Evolutionary conservation across 2,113 vertebrate species (phyloP), one percentile per base, ranked within the genome.

Genomic region (Setophaga coronata): DNA sequence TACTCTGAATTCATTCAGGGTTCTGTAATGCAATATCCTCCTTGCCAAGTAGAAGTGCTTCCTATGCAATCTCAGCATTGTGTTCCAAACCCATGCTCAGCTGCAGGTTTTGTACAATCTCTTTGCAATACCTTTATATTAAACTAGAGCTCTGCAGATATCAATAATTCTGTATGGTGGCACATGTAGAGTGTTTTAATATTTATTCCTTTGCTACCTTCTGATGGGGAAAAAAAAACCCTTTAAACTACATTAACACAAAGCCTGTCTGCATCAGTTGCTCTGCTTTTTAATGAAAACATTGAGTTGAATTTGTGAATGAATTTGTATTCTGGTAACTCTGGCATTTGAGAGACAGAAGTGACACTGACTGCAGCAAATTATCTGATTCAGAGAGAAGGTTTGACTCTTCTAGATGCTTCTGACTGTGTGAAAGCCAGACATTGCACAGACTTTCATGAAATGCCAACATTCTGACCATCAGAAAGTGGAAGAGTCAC

Each of bases 1-100:
- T 29, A 25, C 31, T 93, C 79, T 92, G 90, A 90, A 90, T 92
- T 96, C 50, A 92, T 95, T 95, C 92, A 50, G 53, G 34, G 25
- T 66, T 84, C 77, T 86, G 79, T 53, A 97, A 85, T 72, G 69
- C 70, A 93, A 31, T 83, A 66, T 85, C 82, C 82, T 87, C 77
- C 61, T 56, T 94, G 7, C 57, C 94, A 84, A 92, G 80, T 43
- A 78, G 64, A 69, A 90, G 62, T 87, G 51, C 54, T 92, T 80
- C 86, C 60, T 48, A 0, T 87, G 77, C 43, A 79, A 4, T 92
- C 92, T 95, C 71, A 82, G 81, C 81, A 36, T 33, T 96, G 93
- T 95, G 87, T 96, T 95, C 80, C 79, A 93, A 87, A 56, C 42
- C 48, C 3, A 0, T 64, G 13, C 38, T 92, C 57, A 73, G 71